Conservation (phyloP, 37 sponge, comb jelly and placozoan genomes). For the Beroe forskalii region DNA sequence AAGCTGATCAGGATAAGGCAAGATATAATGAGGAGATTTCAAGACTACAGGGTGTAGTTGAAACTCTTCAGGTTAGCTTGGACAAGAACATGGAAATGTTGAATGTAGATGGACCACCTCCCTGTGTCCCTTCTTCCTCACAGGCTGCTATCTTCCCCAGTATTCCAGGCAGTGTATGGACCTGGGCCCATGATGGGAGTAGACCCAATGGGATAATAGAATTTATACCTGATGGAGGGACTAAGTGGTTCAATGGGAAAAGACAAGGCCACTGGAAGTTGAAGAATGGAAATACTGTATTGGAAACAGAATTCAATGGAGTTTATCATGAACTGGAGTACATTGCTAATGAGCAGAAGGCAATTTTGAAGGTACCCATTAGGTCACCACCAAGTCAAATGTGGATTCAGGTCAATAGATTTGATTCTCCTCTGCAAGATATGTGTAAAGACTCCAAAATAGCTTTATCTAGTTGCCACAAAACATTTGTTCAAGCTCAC, state of each 20-base stretch:
- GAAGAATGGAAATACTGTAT: neutral
- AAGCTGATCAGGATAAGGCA: neutral
- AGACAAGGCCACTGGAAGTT: slow-evolving; percentile 19
- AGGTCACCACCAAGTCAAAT: neutral
- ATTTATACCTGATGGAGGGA: neutral
- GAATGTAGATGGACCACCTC: no score
- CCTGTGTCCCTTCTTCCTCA: no score
- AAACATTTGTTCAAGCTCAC: neutral
- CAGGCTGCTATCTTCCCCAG: neutral
- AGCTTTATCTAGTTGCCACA: no score
- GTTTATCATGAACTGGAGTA: neutral
- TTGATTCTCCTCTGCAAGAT: no score
- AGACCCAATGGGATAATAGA: neutral
- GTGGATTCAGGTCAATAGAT: neutral
- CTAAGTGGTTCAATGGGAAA: neutral
- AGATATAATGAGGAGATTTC: neutral
- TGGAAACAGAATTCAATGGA: slow-evolving; percentile 1
- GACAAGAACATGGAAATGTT: no score
- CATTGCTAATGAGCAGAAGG: neutral
- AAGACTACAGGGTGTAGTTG: neutral
- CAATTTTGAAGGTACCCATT: neutral
- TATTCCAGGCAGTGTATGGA: neutral
- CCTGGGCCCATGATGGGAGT: neutral
- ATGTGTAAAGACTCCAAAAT: no score
- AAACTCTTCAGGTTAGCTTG: neutral